These are phyloP conservation scores for Ceratina calcarata DNA, from an alignment of 1,140 invertebrate genomes.

Conservation along the genomic window DNA sequence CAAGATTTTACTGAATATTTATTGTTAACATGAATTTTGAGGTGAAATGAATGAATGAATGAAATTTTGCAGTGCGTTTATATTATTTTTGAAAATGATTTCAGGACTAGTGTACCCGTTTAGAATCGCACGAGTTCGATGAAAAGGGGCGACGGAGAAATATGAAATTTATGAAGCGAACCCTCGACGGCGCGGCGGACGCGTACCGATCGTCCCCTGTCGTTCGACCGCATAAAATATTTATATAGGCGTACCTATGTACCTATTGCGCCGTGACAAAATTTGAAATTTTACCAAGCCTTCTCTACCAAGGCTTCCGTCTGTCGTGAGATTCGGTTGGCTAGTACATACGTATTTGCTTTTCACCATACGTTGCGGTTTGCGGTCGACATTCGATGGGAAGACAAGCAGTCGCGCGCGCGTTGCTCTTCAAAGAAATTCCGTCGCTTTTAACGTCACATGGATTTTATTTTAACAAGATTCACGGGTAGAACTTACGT, in stretches of 20 bases:
- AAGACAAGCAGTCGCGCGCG: neutral
- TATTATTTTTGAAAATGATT: neutral
- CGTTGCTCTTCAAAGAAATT: neutral
- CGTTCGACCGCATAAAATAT: slow-evolving; percentile 58
- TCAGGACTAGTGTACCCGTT: too few relatives aligned
- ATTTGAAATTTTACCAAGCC: slow-evolving; percentile 62
- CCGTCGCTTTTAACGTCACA: too few relatives aligned
- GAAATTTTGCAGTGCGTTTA: neutral
- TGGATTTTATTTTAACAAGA: too few relatives aligned
- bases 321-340: neutral
- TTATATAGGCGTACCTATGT: slow-evolving; percentile 50
- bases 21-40: neutral
- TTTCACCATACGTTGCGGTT: slow-evolving; percentile 26
- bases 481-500: too few relatives aligned
- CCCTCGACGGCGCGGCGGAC: neutral
- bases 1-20: too few relatives aligned
- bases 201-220: slow-evolving; percentile 21
- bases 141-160: slow-evolving; percentile 31
- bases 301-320: neutral
- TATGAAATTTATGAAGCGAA: slow-evolving; percentile 38
- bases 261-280: slow-evolving; percentile 33
- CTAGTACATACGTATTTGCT: slow-evolving; percentile 30
- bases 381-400: slow-evolving; percentile 4
- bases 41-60: too few relatives aligned
- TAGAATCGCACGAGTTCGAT: neutral